Conservation (phyloP, 2,797 vertebrate genomes). For the Pipistrellus nathusii region DNA sequence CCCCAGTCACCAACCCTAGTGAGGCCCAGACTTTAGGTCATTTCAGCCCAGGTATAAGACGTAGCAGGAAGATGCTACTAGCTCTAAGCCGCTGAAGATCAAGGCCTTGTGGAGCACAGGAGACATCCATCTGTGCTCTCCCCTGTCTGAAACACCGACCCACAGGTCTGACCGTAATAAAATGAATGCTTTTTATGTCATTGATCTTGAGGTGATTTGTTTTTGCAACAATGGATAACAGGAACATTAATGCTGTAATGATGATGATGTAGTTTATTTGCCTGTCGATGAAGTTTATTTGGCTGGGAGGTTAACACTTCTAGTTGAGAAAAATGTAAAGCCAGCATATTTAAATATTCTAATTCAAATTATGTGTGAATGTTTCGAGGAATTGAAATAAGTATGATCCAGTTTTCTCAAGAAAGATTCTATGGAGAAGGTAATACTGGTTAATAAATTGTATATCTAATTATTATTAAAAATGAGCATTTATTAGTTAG, state of each 20-base stretch:
- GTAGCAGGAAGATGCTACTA: neutral
- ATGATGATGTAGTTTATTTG: neutral
- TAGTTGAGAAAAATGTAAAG: neutral
- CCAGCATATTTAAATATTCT: neutral
- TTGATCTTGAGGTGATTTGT: neutral
- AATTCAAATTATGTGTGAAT: neutral
- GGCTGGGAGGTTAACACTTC: neutral
- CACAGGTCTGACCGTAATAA: neutral
- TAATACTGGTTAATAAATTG: neutral
- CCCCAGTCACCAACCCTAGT: neutral
- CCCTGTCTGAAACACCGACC: neutral
- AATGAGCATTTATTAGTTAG: neutral
- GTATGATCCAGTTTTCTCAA: neutral
- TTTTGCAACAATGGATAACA: neutral
- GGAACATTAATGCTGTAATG: neutral
- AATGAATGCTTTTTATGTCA: neutral
- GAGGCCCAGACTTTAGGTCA: neutral
- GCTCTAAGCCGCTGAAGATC: neutral
- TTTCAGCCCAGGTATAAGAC: neutral
- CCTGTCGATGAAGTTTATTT: neutral
- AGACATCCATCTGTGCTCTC: neutral
- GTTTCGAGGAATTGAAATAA: neutral
- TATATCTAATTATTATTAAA: neutral
- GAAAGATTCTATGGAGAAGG: neutral
- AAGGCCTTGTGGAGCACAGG: neutral